phyloP scores from a whole-genome alignment of 2,888 invertebrate species.

The Eugnorisma glareosa region DNA sequence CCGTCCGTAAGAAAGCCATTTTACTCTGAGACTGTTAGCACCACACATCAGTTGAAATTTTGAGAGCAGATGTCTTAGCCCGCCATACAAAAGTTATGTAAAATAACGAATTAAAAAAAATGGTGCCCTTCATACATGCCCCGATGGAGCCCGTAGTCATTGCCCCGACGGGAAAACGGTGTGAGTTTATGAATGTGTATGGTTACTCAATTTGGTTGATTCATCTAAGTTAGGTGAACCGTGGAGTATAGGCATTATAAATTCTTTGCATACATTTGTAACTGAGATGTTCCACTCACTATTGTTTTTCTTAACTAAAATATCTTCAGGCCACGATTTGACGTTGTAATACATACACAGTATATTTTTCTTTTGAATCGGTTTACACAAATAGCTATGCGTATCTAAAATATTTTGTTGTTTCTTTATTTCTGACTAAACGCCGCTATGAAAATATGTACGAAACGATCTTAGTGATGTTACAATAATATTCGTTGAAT shows the following conservation, averaged over 20 bases:
- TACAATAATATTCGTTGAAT: constrained; percentile 42
- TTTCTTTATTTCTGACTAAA: constrained; percentile 41
- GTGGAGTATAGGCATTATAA: background rate
- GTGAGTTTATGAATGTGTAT: background rate
- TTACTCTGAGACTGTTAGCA: too few species aligned
- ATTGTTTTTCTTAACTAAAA: constrained; percentile 46
- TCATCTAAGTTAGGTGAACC: constrained; percentile 1
- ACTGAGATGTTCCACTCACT: constrained; percentile 11
- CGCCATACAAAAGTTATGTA: background rate
- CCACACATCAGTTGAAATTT: too few species aligned
- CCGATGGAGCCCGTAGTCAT: too few species aligned
- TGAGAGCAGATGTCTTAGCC: too few species aligned
- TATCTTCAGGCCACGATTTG: constrained; percentile 16
- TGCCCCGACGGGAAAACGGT: background rate
- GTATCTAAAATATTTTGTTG: constrained; percentile 38
- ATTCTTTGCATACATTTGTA: constrained; percentile 1
- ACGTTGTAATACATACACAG: constrained; percentile 24
- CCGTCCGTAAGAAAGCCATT: too few species aligned
- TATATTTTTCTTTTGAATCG: constrained; percentile 51
- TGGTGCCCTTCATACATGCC: too few species aligned
- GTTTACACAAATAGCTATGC: constrained; percentile 44
- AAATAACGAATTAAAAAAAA: background rate
- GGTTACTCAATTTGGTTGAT: constrained; percentile 2
- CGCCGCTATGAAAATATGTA: constrained; percentile 44
- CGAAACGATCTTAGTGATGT: constrained; percentile 28